Evolutionary conservation across 2,888 invertebrate genomes (phyloP).

Genomic region (Villa cingulata): DNA sequence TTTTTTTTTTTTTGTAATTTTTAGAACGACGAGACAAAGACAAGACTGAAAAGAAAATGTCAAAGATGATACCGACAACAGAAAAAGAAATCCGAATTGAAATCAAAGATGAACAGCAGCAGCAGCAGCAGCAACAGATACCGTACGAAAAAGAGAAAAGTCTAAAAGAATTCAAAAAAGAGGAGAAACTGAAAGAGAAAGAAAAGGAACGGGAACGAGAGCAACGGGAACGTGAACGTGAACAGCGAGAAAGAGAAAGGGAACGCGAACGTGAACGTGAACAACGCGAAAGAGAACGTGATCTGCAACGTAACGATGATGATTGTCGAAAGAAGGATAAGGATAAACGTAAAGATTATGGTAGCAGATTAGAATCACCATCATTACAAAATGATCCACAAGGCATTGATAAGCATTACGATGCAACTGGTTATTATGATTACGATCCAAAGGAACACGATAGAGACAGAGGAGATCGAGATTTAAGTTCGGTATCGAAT

Average conservation of each 20-base stretch:
- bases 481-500: constrained; percentile 43
- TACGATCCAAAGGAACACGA: constrained; percentile 37
- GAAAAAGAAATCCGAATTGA: constrained; percentile 17
- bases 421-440: constrained; percentile 35
- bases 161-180: constrained; percentile 26
- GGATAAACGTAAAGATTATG: constrained; percentile 43
- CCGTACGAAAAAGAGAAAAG: constrained; percentile 22
- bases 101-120: constrained; percentile 18
- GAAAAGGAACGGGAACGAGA: constrained; percentile 19
- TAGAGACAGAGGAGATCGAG: constrained; percentile 45
- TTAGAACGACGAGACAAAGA: constrained; percentile 21
- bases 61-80: constrained; percentile 4
- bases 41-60: constrained; percentile 15
- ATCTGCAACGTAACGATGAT: constrained; percentile 17
- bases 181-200: constrained; percentile 16
- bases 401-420: constrained; percentile 37
- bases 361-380: constrained; percentile 23
- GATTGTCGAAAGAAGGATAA: constrained; percentile 36
- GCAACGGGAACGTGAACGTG: constrained; percentile 21
- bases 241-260: constrained; percentile 17
- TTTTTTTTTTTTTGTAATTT: too few relatives aligned
- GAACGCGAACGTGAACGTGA: constrained; percentile 19
- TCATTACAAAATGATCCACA: constrained; percentile 26
- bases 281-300: constrained; percentile 20
- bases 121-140: background rate